These are phyloP conservation scores for Hirundichthys speculiger DNA, from an alignment of 2,113 vertebrate species.

Conservation along the genomic window DNA sequence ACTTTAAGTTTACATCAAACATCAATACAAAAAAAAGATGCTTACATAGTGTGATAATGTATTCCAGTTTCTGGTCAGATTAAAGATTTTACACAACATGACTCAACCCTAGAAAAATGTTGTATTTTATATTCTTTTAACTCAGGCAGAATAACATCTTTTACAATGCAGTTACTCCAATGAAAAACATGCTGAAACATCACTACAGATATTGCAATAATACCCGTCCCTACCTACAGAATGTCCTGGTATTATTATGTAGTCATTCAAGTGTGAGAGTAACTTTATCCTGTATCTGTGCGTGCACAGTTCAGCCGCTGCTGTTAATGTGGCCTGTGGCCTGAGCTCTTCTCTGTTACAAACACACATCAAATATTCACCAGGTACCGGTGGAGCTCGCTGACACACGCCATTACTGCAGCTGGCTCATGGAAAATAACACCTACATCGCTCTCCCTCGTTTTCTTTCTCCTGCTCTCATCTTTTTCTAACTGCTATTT, in stretches of 20 bases:
- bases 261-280: constrained; percentile 48
- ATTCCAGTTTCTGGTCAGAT: too few relatives aligned
- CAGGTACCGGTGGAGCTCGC: constrained; percentile 46
- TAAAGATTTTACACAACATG: too few relatives aligned
- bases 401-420: constrained; percentile 48
- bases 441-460: constrained; percentile 15
- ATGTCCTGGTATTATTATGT: constrained; percentile 25
- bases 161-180: too few relatives aligned
- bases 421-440: constrained; percentile 43
- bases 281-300: constrained; percentile 44
- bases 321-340: constrained; percentile 4
- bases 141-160: too few relatives aligned
- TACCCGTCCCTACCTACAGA: constrained; percentile 1
- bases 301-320: constrained; percentile 9
- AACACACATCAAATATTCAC: constrained; percentile 75
- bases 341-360: constrained; percentile 55
- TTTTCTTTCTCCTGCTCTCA: constrained; percentile 6
- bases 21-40: too few relatives aligned
- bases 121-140: too few relatives aligned
- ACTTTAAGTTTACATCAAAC: too few relatives aligned
- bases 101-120: too few relatives aligned
- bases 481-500: constrained; percentile 24
- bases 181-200: too few relatives aligned
- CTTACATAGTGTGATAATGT: too few relatives aligned
- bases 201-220: too few relatives aligned